These are phyloP conservation scores for Platysternon megacephalum DNA, from an alignment of 2,113 vertebrate genomes.

Conservation along the genomic window DNA sequence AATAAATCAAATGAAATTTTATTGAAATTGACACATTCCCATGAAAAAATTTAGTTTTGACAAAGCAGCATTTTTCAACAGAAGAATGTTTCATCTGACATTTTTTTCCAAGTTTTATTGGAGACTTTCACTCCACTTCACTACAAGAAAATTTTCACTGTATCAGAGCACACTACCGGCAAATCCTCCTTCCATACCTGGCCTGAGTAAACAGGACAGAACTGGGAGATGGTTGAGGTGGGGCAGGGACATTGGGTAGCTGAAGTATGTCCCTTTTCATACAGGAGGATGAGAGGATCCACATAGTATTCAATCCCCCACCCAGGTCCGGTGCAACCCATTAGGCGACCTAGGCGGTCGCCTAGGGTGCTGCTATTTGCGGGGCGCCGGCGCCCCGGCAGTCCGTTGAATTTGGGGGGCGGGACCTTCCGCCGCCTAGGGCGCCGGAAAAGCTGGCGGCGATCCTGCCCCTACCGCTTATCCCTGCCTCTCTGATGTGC, in stretches of 20 bases:
- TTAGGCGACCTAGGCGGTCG: no score
- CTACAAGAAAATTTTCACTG: background rate
- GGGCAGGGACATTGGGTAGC: background rate
- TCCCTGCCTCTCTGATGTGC: background rate
- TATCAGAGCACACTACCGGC: background rate
- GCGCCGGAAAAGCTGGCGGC: no score
- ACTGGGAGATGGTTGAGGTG: background rate
- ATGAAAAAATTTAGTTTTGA: background rate
- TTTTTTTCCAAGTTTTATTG: background rate
- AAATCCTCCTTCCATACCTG: background rate
- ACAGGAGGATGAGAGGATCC: background rate
- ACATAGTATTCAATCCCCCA: background rate
- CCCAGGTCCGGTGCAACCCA: no score
- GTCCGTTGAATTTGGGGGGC: no score
- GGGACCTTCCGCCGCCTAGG: no score
- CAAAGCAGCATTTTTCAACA: background rate
- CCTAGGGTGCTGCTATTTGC: no score
- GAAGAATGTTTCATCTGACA: background rate
- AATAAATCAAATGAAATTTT: background rate
- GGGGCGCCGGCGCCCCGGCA: no score
- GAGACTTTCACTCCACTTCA: background rate
- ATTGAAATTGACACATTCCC: background rate
- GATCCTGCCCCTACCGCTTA: no score
- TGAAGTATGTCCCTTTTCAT: background rate
- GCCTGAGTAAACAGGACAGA: background rate